Base-by-base conservation (phyloP, 2,888 invertebrate genomes). In the Aspidapion aeneum region DNA sequence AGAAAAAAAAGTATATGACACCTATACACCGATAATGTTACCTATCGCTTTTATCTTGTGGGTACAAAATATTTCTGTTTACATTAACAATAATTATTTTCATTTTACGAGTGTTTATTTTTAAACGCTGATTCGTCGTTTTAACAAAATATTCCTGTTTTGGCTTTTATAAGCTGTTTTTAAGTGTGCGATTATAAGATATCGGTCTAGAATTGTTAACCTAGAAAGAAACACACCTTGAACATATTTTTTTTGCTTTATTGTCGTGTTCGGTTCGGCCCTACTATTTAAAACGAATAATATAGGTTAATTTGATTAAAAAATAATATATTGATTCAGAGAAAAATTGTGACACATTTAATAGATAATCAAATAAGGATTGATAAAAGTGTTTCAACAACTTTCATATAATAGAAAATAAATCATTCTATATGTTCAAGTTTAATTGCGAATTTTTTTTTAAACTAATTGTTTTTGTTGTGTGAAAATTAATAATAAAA, bases 91-190 rank as follows among this genome's bases (percentile, higher is more conserved):
- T 35, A 35, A 35, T n/a, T n/a, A n/a, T 3, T 35, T 35, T 35
- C 35, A 12, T 12, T 35, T 35, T 35, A 35, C 35, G 35, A 35
- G 52, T 52, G 52, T 52, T 52, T 52, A 52, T 52, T 52, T 52
- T 52, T 52, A 52, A 52, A 52, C 52, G 52, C 52, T 52, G 52
- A 52, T 17, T 19, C 52, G 52, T 9, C 19, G 7, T 19, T 19
- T 17, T 52, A 17, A 7, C 18, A 52, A 52, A 52, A 18, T 52
- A 17, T 52, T 52, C 52, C 52, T 17, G 18, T 52, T 52, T 52
- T 52, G 19, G 52, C 3, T 35, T 35, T 35, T 35, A 35, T 35
- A 35, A 35, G 35, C 35, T 7, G 35, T 35, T 35, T n/a, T 7
- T 12, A 35, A 35, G 35, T 35, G n/a, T n/a, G 35, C 35, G 35